Percentiles rank a stretch among this genome's conserved stretches.
Conservation (phyloP, 2,888 invertebrate species). For the Sisyra nigra region DNA sequence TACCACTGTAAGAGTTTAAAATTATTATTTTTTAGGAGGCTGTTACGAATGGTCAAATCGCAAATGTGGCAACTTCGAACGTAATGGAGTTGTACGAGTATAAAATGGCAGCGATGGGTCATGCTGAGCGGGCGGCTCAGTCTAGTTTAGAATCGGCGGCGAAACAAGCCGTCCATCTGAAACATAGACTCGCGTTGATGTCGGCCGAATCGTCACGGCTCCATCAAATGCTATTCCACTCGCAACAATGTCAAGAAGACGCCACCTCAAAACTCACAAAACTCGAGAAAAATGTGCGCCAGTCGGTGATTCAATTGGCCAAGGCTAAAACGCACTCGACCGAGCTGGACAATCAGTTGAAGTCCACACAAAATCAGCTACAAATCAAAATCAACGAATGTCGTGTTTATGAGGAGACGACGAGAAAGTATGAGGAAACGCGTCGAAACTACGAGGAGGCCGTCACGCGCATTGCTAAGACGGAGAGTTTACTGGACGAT, state of each 20-base stretch:
- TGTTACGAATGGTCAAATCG: slow-evolving; percentile 32
- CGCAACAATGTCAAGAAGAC: slow-evolving; percentile 32
- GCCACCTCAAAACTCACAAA: slow-evolving; percentile 20
- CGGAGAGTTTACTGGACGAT: slow-evolving; percentile 2
- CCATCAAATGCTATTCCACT: slow-evolving; percentile 31
- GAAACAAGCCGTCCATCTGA: slow-evolving; percentile 30
- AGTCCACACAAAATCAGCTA: slow-evolving; percentile 1
- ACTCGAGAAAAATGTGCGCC: slow-evolving; percentile 17
- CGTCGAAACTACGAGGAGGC: slow-evolving; percentile 1
- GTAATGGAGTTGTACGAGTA: slow-evolving; percentile 60
- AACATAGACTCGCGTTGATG: slow-evolving; percentile 32
- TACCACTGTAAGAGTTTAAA: too few relatives aligned
- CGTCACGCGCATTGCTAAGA: not conserved
- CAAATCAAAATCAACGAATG: slow-evolving; percentile 4
- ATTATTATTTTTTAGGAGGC: too few relatives aligned
- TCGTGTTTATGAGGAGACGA: slow-evolving; percentile 3
- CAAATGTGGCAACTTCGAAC: slow-evolving; percentile 43
- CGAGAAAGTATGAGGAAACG: too few relatives aligned
- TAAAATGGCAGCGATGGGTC: slow-evolving; percentile 39
- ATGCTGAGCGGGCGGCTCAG: slow-evolving; percentile 31
- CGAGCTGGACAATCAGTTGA: slow-evolving; percentile 4
- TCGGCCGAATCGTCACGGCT: slow-evolving; percentile 29
- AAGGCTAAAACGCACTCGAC: slow-evolving; percentile 2
- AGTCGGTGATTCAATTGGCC: slow-evolving; percentile 16
- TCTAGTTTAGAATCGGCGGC: slow-evolving; percentile 34